These are phyloP conservation scores for Lasioglossum villosulum DNA, from an alignment of 2,888 invertebrate genomes.

Conservation along the genomic window DNA sequence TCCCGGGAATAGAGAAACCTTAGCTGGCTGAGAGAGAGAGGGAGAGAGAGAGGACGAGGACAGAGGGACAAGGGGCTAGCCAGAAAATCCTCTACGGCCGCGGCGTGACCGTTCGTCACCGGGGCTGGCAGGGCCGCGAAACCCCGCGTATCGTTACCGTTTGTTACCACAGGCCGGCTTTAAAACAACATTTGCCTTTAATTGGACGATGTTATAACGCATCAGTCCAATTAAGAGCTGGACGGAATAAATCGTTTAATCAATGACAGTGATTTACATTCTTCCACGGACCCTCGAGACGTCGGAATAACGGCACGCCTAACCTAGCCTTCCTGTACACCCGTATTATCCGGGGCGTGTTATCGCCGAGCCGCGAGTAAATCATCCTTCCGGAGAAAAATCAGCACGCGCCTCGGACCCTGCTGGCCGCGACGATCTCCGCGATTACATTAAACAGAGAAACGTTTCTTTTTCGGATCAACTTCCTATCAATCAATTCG, in stretches of 20 bases:
- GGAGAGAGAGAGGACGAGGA: slow-evolving; percentile 10
- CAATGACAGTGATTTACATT: slow-evolving; percentile 76
- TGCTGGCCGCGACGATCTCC: not conserved
- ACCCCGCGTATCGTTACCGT: slow-evolving; percentile 46
- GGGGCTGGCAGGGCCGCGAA: slow-evolving; percentile 20
- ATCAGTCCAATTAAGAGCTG: slow-evolving; percentile 76
- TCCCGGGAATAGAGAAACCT: slow-evolving; percentile 35
- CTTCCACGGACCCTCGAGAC: slow-evolving; percentile 39
- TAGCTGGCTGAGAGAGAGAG: not conserved
- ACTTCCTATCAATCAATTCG: not conserved
- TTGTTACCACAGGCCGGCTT: slow-evolving; percentile 70
- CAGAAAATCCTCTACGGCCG: slow-evolving; percentile 27
- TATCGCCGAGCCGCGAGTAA: slow-evolving; percentile 29
- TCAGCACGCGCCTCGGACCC: not conserved
- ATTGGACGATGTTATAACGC: slow-evolving; percentile 76
- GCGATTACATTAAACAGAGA: not conserved
- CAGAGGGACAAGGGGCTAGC: slow-evolving; percentile 36
- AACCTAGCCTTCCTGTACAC: slow-evolving; percentile 49
- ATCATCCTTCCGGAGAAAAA: slow-evolving; percentile 36
- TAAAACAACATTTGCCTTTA: slow-evolving; percentile 70
- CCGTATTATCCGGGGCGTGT: slow-evolving; percentile 47
- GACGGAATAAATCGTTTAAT: slow-evolving; percentile 76
- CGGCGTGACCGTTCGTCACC: slow-evolving; percentile 16
- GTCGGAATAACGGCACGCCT: slow-evolving; percentile 39
- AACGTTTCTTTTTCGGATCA: not conserved